Evolutionary conservation across 2,797 vertebrate genomes (phyloP).

Genomic region (Eulemur mongoz): DNA sequence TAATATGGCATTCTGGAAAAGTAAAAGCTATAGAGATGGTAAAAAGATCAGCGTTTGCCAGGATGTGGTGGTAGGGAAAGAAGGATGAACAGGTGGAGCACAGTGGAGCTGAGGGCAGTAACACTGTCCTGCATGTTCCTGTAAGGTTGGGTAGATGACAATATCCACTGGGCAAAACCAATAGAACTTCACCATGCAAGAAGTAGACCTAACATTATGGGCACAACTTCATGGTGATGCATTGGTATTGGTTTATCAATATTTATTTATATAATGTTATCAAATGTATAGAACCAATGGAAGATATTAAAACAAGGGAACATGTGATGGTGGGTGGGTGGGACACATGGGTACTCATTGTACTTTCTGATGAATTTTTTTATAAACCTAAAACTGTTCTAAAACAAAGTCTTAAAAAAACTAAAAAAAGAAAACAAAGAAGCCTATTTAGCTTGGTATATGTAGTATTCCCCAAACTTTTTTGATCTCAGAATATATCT

Average conservation of each 20-base stretch:
- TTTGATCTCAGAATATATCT: not conserved
- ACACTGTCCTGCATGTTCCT: not conserved
- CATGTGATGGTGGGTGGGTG: not conserved
- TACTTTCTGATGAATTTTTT: not conserved
- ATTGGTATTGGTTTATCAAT: not conserved
- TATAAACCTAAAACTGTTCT: not conserved
- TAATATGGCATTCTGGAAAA: not conserved
- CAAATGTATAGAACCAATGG: not conserved
- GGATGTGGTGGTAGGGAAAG: not conserved
- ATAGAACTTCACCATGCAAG: not conserved
- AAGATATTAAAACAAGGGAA: not conserved
- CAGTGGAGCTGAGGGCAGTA: not conserved
- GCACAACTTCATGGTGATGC: not conserved
- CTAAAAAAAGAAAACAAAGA: not conserved
- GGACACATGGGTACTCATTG: not conserved
- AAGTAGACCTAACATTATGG: not conserved
- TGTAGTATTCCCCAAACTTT: not conserved
- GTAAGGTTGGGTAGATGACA: not conserved
- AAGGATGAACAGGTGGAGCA: not conserved
- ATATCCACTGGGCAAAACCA: not conserved
- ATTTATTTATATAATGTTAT: not conserved
- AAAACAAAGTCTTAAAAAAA: not conserved
- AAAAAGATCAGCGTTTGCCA: not conserved
- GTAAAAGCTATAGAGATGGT: not conserved
- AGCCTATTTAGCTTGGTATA: not conserved